Evolutionary conservation across 2,888 invertebrate species (phyloP).

Genomic region (Trimorus sp.): DNA sequence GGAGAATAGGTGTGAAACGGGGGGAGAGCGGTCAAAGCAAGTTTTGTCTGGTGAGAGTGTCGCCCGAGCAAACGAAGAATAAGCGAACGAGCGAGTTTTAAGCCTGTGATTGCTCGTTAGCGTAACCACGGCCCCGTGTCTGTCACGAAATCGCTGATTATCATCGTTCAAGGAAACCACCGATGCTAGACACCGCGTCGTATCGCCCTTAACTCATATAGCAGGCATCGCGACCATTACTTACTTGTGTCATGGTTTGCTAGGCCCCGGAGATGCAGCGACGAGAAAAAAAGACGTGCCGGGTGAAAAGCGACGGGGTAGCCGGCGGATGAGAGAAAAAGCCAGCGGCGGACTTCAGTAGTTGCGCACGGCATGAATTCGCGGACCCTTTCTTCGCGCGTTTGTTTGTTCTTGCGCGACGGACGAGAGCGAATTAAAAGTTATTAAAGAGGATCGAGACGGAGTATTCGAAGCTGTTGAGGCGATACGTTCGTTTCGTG

Average conservation of each 20-base stretch:
- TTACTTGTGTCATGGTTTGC: constrained; percentile 76
- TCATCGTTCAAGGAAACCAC: constrained; percentile 82
- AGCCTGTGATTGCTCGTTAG: constrained; percentile 81
- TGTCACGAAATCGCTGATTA: constrained; percentile 82
- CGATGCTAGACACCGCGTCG: constrained; percentile 72
- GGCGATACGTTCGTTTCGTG: too few species aligned
- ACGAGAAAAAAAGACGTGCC: constrained; percentile 54
- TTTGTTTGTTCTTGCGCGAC: constrained; percentile 46
- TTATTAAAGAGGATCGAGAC: constrained; percentile 51
- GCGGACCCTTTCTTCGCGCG: constrained; percentile 30
- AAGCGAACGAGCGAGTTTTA: constrained; percentile 71
- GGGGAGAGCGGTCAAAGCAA: constrained; percentile 66
- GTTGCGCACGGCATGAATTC: constrained; percentile 29
- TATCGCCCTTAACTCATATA: constrained; percentile 72
- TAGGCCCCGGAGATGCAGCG: constrained; percentile 67
- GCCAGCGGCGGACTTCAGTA: constrained; percentile 36
- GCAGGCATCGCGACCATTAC: constrained; percentile 77
- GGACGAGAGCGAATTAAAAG: constrained; percentile 52
- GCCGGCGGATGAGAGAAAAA: constrained; percentile 50
- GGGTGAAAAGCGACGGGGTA: constrained; percentile 43
- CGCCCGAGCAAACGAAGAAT: constrained; percentile 74
- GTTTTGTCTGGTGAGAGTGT: constrained; percentile 74
- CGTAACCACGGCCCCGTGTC: constrained; percentile 81
- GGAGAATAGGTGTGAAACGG: constrained; percentile 67
- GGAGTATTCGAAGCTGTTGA: constrained; percentile 33